Conservation (phyloP, 64 coral and sea anemone genomes). For the Orbicella faveolata region DNA sequence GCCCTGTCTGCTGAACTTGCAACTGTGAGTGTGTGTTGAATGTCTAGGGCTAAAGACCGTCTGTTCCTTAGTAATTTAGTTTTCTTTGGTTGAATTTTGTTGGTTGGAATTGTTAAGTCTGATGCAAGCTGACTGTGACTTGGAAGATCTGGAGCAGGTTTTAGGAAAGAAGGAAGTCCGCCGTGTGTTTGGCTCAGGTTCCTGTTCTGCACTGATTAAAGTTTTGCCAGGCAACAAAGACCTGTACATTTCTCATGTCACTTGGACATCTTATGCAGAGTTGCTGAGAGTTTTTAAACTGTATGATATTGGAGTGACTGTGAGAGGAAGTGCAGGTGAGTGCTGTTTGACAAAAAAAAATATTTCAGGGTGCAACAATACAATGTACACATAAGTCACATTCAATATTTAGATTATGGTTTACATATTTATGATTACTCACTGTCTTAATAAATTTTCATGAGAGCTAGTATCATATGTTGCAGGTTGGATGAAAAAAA, state of each 20-base stretch:
- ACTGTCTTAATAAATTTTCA: too few species aligned
- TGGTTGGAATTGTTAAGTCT: slow-evolving; percentile 52
- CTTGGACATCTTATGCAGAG: slow-evolving; percentile 55
- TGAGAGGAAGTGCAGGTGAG: slow-evolving; percentile 62
- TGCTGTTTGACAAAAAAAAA: not conserved
- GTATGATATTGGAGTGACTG: slow-evolving; percentile 70
- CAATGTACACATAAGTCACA: too few species aligned
- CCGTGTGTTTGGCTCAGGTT: slow-evolving; percentile 71
- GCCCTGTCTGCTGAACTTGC: too few species aligned
- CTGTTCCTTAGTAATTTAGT: too few species aligned
- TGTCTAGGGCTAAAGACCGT: too few species aligned
- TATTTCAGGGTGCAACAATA: too few species aligned
- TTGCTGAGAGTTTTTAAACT: slow-evolving; percentile 90
- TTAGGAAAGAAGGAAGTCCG: slow-evolving; percentile 68
- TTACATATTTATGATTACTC: too few species aligned
- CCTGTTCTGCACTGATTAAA: slow-evolving; percentile 93
- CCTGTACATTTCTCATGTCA: slow-evolving; percentile 93
- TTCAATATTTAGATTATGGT: too few species aligned
- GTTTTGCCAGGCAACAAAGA: slow-evolving; percentile 90
- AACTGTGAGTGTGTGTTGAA: too few species aligned
- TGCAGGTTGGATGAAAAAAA: too few species aligned
- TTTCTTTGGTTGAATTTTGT: not conserved
- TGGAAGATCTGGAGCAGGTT: slow-evolving; percentile 47
- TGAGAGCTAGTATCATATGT: too few species aligned
- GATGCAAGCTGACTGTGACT: slow-evolving; percentile 66